These are phyloP conservation scores for Saxicola maurus DNA, from an alignment of 2,797 vertebrate species.

Conservation along the genomic window DNA sequence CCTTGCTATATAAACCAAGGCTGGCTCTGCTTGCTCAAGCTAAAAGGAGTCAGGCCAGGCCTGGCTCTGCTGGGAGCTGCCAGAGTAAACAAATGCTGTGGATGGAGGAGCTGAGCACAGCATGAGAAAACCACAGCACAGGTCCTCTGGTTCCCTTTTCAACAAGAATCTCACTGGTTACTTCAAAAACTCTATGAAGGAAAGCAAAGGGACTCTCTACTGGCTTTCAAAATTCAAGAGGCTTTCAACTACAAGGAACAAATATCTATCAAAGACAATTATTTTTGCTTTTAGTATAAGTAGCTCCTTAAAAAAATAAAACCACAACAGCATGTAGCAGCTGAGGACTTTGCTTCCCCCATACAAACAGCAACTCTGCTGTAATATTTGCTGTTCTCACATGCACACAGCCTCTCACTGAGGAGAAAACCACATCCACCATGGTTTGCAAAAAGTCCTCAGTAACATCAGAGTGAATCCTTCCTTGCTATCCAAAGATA, in stretches of 20 bases:
- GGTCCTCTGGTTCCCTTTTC: neutral
- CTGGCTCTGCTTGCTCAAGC: rapidly evolving
- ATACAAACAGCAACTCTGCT: neutral
- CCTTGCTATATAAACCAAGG: neutral
- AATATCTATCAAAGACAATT: neutral
- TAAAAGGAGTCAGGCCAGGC: neutral
- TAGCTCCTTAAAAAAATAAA: neutral
- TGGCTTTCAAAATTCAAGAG: constrained; percentile 6
- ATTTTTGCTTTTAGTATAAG: neutral
- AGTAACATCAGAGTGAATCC: neutral
- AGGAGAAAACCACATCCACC: neutral
- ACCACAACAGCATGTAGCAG: neutral
- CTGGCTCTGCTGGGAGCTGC: neutral
- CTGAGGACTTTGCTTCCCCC: neutral
- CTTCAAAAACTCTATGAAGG: neutral
- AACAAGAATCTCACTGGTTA: neutral
- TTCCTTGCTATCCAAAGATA: neutral
- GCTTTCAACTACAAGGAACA: neutral
- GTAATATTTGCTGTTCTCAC: neutral
- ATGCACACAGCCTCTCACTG: neutral
- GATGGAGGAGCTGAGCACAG: neutral
- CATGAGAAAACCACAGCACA: neutral
- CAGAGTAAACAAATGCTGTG: neutral
- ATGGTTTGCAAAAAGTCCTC: neutral
- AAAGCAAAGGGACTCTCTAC: neutral